These are phyloP conservation scores for Paradisaea rubra DNA, from an alignment of 2,113 vertebrate species.

Conservation along the genomic window DNA sequence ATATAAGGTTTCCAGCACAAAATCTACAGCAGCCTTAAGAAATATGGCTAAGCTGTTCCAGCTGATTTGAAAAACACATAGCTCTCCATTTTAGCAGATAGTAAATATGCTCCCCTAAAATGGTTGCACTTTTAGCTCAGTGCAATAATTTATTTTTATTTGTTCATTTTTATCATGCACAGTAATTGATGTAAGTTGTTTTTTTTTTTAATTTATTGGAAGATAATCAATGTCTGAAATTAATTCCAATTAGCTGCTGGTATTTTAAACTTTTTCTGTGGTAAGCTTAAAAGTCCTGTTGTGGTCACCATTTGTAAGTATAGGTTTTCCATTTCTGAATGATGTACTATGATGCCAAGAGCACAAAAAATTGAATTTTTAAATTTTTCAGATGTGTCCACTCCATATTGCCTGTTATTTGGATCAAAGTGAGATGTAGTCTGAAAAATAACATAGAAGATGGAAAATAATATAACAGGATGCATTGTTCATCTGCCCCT, in stretches of 20 bases:
- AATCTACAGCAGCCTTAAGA: neutral
- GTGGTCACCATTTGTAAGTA: neutral
- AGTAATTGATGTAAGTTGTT: neutral
- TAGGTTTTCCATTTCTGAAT: neutral
- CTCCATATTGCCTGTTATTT: neutral
- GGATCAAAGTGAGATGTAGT: neutral
- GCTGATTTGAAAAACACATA: neutral
- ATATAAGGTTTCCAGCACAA: neutral
- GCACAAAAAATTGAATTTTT: neutral
- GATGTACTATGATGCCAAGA: neutral
- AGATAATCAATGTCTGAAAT: neutral
- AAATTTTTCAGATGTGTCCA: neutral
- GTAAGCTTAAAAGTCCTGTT: neutral
- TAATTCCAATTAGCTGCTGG: neutral
- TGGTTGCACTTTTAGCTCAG: neutral
- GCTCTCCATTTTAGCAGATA: neutral
- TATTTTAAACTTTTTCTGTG: neutral
- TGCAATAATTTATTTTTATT: neutral
- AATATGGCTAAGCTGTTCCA: neutral
- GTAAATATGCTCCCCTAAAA: neutral
- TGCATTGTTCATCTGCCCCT: neutral
- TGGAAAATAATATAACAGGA: neutral
- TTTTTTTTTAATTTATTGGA: neutral
- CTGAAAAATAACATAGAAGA: neutral
- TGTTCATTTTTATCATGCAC: neutral